Evolutionary conservation across 1,140 invertebrate genomes (phyloP), one percentile per base, ranked within the genome.

Genomic region (Sarcophaga bullata): DNA sequence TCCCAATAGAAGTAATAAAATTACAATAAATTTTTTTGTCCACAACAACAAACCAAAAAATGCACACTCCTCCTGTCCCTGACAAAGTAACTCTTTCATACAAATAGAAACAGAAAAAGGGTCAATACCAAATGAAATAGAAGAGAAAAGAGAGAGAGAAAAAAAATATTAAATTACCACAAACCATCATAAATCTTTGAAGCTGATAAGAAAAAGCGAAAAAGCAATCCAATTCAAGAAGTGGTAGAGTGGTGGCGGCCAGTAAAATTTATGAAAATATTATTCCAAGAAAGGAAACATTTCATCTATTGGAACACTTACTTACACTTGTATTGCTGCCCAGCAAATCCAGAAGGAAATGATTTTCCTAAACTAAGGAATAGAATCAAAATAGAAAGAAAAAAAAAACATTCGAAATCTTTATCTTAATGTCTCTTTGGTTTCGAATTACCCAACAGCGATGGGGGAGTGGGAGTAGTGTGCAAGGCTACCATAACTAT

Each of bases 111-210:
- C 62, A 72, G 37, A 3, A 11, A 72, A 25, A 72, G 19, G 19
- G 19, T 13, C 17, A 72, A 25, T 19, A 72, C 62, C 62, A 72
- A 72, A 72, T 37, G 25, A 72, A 25, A 72, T 19, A 72, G 62
- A 25, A 25, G 8, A 17, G 13, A 19, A 19, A 13, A 78, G 25
- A 78, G 48, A n/a, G 54, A 58, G n/a, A 58, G 48, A 6, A 47
- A 49, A n/a, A 78, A 49, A 78, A 17, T 78, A 78, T 78, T 78
- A 78, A 78, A 52, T 78, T 78, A 78, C 75, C 48, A 78, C 17
- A 76, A 46, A 76, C n/a, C 25, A 50, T 15, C 50, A 78, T 78
- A 78, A 78, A 78, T 78, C 75, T 78, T 78, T 78, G 75, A 8
- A 10, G 5, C 8, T 8, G 75, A 78, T 78, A 78, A 78, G 75